phyloP scores from a whole-genome alignment of 2,113 vertebrate genomes.

The Solenodon paradoxus region DNA sequence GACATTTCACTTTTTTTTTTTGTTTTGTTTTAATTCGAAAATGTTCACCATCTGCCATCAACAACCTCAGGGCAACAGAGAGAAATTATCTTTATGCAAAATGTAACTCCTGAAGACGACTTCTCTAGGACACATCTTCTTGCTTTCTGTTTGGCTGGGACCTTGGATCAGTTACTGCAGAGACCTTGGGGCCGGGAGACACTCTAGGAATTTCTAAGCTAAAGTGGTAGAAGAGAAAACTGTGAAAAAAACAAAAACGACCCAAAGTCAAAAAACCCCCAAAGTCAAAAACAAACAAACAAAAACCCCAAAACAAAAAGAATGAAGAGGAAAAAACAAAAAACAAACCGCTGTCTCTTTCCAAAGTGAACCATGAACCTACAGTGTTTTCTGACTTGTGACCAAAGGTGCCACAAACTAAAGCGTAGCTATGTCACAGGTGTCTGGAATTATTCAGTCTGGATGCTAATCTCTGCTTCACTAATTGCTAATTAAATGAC shows the following conservation, averaged over 20 bases:
- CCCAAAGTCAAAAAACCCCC: too few relatives aligned
- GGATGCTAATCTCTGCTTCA: not conserved
- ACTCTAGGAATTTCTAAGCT: not conserved
- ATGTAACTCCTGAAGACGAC: not conserved
- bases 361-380: not conserved
- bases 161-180: not conserved
- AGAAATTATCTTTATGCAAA: slow-evolving; percentile 27
- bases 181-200: not conserved
- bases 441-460: not conserved
- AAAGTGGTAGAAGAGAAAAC: not conserved
- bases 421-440: not conserved
- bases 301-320: not conserved
- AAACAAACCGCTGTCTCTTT: not conserved
- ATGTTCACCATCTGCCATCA: slow-evolving; percentile 44
- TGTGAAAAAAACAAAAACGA: too few relatives aligned
- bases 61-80: slow-evolving; percentile 43
- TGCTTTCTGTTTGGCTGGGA: not conserved
- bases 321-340: not conserved
- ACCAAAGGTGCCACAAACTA: not conserved
- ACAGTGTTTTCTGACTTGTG: not conserved
- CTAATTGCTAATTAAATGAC: not conserved
- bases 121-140: not conserved
- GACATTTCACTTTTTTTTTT: slow-evolving; percentile 37
- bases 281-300: too few relatives aligned
- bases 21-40: slow-evolving; percentile 6